A percentile compares a stretch with the other conserved stretches of the same genome.
phyloP scores from a whole-genome alignment of 2,888 invertebrate genomes.

The Parascotia fuliginaria region DNA sequence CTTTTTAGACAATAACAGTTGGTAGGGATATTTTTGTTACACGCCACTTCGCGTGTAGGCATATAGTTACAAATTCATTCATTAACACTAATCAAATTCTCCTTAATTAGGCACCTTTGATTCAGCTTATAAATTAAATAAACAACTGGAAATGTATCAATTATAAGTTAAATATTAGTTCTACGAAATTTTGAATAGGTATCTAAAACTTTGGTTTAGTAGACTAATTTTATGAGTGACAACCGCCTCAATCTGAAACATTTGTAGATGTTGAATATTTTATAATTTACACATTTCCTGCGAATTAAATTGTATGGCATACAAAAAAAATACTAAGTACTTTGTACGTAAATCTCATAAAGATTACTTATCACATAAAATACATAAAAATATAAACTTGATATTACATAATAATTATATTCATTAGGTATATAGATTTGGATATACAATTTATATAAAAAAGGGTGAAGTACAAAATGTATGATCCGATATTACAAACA shows the following conservation, averaged over 20 bases:
- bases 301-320: slow-evolving; percentile 56
- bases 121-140: slow-evolving; percentile 67
- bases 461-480: slow-evolving; percentile 6
- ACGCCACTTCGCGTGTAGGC: too few relatives aligned
- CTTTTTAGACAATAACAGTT: too few relatives aligned
- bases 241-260: too few relatives aligned
- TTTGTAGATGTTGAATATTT: not conserved
- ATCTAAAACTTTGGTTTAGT: slow-evolving; percentile 26
- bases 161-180: slow-evolving; percentile 3
- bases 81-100: slow-evolving; percentile 33
- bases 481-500: not conserved
- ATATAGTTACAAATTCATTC: slow-evolving; percentile 17
- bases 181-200: slow-evolving; percentile 7
- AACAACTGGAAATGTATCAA: slow-evolving; percentile 52
- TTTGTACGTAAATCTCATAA: slow-evolving; percentile 68
- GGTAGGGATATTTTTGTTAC: too few relatives aligned
- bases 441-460: too few relatives aligned
- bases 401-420: slow-evolving; percentile 12
- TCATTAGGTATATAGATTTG: too few relatives aligned
- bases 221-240: slow-evolving; percentile 15
- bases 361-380: slow-evolving; percentile 51
- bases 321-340: slow-evolving; percentile 65
- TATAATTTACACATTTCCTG: slow-evolving; percentile 39
- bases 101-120: slow-evolving; percentile 71
- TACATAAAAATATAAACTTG: slow-evolving; percentile 35